Percentiles rank a stretch among this genome's conserved stretches.
These are phyloP conservation scores for Podilymbus podiceps DNA, from an alignment of 2,113 vertebrate species.

Conservation along the genomic window DNA sequence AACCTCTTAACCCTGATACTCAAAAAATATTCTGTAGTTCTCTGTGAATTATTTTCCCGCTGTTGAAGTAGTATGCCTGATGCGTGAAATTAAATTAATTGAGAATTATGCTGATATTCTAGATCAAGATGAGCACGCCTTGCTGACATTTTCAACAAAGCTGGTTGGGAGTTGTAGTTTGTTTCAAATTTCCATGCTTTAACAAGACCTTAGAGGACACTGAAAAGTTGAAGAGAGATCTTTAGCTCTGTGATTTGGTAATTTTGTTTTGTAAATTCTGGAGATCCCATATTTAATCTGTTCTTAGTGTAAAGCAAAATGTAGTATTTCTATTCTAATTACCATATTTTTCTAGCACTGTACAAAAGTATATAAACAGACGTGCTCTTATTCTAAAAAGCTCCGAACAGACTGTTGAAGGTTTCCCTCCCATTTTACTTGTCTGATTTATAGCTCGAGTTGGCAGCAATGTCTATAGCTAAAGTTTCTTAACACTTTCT, in stretches of 20 bases:
- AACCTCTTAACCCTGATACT: background rate
- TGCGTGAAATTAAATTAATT: background rate
- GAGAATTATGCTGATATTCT: background rate
- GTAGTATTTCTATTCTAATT: background rate
- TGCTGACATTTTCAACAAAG: background rate
- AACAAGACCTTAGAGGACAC: background rate
- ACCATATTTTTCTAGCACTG: background rate
- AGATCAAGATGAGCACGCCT: background rate
- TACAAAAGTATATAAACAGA: background rate
- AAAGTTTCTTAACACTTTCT: conserved; percentile 61
- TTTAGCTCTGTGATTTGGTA: background rate
- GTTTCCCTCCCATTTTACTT: conserved; percentile 25
- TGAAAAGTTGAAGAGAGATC: background rate
- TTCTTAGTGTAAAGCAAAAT: background rate
- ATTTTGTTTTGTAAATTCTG: background rate
- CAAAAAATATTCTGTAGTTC: background rate
- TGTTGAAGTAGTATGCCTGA: background rate
- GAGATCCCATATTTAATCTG: background rate
- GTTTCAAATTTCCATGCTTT: background rate
- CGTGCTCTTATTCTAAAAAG: background rate
- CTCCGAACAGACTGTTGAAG: conserved; percentile 14
- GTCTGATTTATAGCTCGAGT: conserved; percentile 43
- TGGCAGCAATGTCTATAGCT: conserved; percentile 47
- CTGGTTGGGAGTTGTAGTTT: background rate
- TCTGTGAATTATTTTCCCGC: background rate